Conservation (phyloP, 2,888 invertebrate species). For the Tenthredo distinguenda region DNA sequence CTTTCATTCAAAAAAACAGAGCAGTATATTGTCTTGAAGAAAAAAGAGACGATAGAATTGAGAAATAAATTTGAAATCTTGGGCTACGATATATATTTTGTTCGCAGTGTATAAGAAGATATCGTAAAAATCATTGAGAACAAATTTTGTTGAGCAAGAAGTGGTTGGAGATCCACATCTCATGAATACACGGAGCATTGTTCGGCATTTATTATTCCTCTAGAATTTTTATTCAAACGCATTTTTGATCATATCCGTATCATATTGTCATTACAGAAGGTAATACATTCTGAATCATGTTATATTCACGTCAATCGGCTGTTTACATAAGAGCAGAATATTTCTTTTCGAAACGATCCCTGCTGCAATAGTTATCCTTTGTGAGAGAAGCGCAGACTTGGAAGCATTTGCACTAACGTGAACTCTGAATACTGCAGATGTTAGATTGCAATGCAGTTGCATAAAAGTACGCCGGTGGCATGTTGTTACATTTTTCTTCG, state of each 20-base stretch:
- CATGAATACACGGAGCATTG: not conserved
- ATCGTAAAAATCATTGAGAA: not conserved
- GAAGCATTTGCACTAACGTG: not conserved
- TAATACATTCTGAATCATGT: not conserved
- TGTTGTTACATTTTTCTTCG: not conserved
- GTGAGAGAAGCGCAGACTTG: not conserved
- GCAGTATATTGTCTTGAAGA: not conserved
- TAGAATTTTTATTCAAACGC: not conserved
- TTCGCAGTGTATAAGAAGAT: not conserved
- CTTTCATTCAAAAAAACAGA: not conserved
- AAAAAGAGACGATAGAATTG: not conserved
- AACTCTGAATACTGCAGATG: slow-evolving; percentile 9
- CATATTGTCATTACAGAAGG: not conserved
- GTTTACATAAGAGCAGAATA: not conserved
- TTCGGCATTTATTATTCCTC: not conserved
- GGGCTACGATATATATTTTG: not conserved
- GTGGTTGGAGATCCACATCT: not conserved
- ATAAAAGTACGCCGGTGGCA: slow-evolving; percentile 17
- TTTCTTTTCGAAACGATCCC: not conserved
- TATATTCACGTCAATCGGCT: not conserved
- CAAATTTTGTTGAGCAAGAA: not conserved
- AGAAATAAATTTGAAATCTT: not conserved
- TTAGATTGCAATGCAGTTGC: not conserved
- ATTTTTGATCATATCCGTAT: not conserved
- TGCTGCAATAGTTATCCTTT: not conserved